Evolutionary conservation across 1,140 invertebrate genomes (phyloP).

Genomic region (Eciton burchellii): DNA sequence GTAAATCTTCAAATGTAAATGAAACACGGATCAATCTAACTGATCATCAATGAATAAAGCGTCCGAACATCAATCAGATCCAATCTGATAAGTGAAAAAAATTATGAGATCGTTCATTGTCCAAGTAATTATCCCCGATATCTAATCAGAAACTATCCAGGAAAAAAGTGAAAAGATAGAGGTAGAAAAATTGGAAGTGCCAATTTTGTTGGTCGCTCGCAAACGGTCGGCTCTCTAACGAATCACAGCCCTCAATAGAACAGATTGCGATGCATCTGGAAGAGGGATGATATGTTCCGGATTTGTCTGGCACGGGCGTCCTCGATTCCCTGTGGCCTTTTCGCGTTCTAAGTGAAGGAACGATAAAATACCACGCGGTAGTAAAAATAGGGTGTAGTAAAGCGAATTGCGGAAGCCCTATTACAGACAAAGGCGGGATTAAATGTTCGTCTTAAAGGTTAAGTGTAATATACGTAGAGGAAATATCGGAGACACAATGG

Average conservation of each 20-base stretch:
- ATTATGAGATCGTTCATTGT: neutral
- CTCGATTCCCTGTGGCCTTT: constrained; percentile 20
- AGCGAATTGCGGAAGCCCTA: constrained; percentile 23
- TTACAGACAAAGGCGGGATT: constrained; percentile 54
- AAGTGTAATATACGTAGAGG: constrained; percentile 27
- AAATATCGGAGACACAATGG: neutral
- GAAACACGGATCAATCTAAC: neutral
- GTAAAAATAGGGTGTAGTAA: constrained; percentile 54
- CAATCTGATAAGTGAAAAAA: neutral
- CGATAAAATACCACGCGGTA: constrained; percentile 58
- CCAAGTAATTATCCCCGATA: constrained; percentile 7
- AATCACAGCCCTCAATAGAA: neutral
- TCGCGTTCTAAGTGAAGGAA: constrained; percentile 3
- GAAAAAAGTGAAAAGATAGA: neutral
- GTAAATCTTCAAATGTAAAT: neutral
- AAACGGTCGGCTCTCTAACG: neutral
- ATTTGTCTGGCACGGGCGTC: constrained; percentile 26
- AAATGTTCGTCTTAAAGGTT: constrained; percentile 47
- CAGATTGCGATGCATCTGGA: constrained; percentile 2
- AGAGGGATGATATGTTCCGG: constrained; percentile 9
- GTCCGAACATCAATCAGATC: neutral
- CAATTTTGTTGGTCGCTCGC: neutral
- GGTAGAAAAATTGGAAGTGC: constrained; percentile 8
- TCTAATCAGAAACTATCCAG: neutral
- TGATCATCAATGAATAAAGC: neutral